A percentile compares a stretch with the other conserved stretches of the same genome.
phyloP scores from a whole-genome alignment of 1,140 invertebrate genomes.

The Micrasema minimum region DNA sequence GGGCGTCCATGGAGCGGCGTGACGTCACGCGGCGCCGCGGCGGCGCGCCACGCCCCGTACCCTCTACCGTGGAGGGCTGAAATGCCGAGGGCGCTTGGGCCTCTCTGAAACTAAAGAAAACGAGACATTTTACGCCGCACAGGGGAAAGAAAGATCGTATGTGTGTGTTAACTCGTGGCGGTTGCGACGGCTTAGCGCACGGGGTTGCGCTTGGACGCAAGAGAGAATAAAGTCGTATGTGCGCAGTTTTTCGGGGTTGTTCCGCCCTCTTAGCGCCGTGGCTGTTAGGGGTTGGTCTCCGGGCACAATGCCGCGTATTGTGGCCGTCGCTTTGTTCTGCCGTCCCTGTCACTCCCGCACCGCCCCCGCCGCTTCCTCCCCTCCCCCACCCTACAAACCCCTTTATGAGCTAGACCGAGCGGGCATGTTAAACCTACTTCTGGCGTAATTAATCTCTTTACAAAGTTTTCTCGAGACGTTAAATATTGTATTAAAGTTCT shows the following conservation, averaged over 20 bases:
- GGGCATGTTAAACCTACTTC: constrained; percentile 43
- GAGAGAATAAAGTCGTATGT: constrained; percentile 11
- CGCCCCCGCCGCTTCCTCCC: constrained; percentile 50
- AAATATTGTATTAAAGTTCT: constrained; percentile 44
- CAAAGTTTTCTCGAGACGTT: constrained; percentile 48
- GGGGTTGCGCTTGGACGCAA: neutral
- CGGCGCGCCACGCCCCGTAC: constrained; percentile 49
- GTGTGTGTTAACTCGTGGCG: constrained; percentile 49
- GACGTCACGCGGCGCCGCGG: constrained; percentile 30
- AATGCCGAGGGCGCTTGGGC: constrained; percentile 55
- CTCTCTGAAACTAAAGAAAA: constrained; percentile 13
- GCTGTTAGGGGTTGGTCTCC: constrained; percentile 29
- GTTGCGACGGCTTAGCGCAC: constrained; percentile 58
- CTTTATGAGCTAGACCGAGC: constrained; percentile 45
- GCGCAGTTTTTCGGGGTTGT: neutral
- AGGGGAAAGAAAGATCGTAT: neutral
- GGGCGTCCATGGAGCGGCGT: constrained; percentile 14
- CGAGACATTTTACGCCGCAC: neutral
- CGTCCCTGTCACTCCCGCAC: constrained; percentile 45
- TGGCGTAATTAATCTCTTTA: constrained; percentile 50
- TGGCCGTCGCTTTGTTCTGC: constrained; percentile 49
- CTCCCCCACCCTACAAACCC: constrained; percentile 54
- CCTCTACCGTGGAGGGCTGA: constrained; percentile 60
- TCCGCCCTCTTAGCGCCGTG: constrained; percentile 15
- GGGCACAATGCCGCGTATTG: constrained; percentile 48